Evolutionary conservation across 2,113 vertebrate genomes (phyloP).

Genomic region (Lepus timidus): DNA sequence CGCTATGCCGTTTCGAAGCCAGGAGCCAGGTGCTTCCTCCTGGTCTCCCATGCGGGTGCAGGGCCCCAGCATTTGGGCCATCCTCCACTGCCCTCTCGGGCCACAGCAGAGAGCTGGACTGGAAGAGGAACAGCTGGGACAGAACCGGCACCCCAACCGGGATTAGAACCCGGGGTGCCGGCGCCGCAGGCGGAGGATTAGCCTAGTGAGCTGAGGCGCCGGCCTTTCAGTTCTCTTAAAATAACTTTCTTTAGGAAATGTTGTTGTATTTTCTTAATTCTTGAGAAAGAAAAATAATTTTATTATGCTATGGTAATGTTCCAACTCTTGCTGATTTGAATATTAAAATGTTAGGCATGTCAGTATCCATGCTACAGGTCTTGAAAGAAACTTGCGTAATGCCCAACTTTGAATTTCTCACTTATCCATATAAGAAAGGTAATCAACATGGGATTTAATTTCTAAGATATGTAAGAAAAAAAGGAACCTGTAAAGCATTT

Average conservation of each 20-base stretch:
- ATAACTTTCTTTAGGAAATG: not conserved
- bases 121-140: no score
- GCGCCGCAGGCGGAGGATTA: no score
- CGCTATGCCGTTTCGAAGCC: no score
- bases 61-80: no score
- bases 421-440: not conserved
- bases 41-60: no score
- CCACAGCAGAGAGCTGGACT: no score
- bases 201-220: no score
- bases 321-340: not conserved
- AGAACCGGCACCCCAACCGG: no score
- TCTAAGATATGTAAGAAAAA: conserved; percentile 1
- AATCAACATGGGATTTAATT: not conserved
- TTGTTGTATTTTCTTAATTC: conserved; percentile 15
- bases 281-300: not conserved
- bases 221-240: not conserved
- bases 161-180: no score
- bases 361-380: not conserved
- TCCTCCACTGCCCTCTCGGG: no score
- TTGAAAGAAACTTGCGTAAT: not conserved
- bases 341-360: not conserved
- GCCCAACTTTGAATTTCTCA: conserved; percentile 3
- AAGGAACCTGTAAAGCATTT: not conserved
- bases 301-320: not conserved
- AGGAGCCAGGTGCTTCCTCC: no score